These are phyloP conservation scores for Felis chaus DNA, from an alignment of 2,113 vertebrate species.

Conservation along the genomic window DNA sequence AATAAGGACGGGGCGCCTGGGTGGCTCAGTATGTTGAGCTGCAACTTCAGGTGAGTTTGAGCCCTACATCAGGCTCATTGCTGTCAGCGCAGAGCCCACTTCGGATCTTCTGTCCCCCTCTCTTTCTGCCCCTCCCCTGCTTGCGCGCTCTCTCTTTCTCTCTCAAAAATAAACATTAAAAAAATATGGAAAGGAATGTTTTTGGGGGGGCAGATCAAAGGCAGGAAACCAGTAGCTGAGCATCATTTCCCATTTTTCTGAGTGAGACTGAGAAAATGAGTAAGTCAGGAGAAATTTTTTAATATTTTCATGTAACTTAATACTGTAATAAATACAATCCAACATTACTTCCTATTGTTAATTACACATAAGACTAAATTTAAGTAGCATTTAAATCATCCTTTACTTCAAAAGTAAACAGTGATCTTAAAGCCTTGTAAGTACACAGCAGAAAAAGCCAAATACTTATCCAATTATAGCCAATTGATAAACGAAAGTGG, in stretches of 20 bases:
- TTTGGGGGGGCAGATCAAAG: background rate
- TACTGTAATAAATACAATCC: background rate
- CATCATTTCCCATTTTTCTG: conserved; percentile 20
- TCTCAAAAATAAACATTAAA: background rate
- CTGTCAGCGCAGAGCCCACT: too few relatives aligned
- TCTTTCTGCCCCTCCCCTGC: too few relatives aligned
- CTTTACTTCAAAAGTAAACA: background rate
- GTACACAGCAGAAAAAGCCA: background rate
- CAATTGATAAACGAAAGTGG: background rate
- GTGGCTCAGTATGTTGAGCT: too few relatives aligned
- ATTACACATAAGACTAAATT: background rate
- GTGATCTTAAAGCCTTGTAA: background rate
- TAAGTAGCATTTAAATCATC: conserved; percentile 38
- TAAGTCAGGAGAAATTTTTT: background rate
- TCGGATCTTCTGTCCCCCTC: too few relatives aligned
- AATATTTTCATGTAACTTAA: conserved; percentile 37
- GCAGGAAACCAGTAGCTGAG: background rate
- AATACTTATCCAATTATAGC: background rate
- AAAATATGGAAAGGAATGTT: background rate
- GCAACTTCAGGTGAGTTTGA: too few relatives aligned
- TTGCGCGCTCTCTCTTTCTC: too few relatives aligned
- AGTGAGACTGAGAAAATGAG: background rate
- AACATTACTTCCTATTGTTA: background rate
- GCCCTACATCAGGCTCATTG: too few relatives aligned
- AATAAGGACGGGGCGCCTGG: background rate